A percentile compares a stretch with the other conserved stretches of the same genome.
Conservation (phyloP, 2,113 vertebrate species). For the Felis chaus region DNA sequence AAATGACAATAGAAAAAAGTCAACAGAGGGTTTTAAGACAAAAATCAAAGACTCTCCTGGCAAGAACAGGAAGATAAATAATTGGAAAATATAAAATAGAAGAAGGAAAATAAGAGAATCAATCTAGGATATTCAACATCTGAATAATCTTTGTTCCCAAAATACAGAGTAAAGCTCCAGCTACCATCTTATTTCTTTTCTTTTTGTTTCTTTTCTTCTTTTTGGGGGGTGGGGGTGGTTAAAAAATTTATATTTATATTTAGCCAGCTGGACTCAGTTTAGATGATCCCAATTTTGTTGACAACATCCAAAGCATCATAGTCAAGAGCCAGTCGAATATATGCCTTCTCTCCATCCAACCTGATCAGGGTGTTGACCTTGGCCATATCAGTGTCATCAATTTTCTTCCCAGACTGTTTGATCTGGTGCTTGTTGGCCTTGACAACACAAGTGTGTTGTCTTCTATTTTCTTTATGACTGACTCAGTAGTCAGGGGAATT, state of each 20-base stretch:
- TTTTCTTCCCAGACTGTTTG: background rate
- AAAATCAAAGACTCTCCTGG: background rate
- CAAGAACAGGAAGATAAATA: background rate
- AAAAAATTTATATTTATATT: background rate
- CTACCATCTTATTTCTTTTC: background rate
- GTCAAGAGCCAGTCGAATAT: background rate
- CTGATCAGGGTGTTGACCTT: background rate
- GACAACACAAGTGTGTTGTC: background rate
- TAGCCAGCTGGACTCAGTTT: background rate
- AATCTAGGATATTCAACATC: background rate
- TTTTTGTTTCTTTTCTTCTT: background rate
- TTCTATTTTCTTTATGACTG: background rate
- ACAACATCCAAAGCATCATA: background rate
- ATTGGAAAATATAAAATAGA: background rate
- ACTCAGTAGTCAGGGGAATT: background rate
- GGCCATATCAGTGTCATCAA: background rate
- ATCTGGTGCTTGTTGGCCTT: background rate
- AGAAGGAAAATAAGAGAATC: background rate
- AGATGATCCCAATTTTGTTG: background rate
- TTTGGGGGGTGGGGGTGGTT: rapidly evolving
- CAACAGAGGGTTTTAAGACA: background rate
- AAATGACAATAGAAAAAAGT: background rate
- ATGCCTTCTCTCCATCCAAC: background rate
- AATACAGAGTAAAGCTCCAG: background rate
- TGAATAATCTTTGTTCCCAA: background rate